A percentile compares a stretch with the other conserved stretches of the same genome.
Conservation (phyloP, 2,113 vertebrate genomes). For the Recurvirostra avosetta region DNA sequence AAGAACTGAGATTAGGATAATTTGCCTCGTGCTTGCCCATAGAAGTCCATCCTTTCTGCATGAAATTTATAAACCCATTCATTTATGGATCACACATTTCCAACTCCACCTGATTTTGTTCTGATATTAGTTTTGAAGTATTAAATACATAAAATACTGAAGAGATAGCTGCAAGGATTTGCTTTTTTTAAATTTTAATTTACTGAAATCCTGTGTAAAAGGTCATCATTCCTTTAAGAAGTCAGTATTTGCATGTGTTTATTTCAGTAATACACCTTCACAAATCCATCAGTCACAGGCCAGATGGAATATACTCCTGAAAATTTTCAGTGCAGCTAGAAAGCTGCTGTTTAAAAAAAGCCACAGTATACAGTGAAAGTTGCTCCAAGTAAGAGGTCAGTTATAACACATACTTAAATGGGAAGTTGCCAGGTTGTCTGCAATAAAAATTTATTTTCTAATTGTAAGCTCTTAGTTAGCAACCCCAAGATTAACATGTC, state of each 20-base stretch:
- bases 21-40: background rate
- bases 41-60: background rate
- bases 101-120: background rate
- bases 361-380: background rate
- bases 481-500: background rate
- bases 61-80: background rate
- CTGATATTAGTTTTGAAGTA: slow-evolving; percentile 27
- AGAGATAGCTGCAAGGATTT: background rate
- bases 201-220: slow-evolving; percentile 4
- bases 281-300: background rate
- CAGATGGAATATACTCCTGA: background rate
- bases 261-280: background rate
- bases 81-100: background rate
- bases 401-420: background rate
- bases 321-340: background rate
- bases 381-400: background rate
- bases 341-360: background rate
- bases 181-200: background rate
- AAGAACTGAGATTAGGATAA: background rate
- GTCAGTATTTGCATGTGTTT: background rate
- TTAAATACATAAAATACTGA: background rate
- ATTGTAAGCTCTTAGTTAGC: background rate
- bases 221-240: background rate
- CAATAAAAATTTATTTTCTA: background rate
- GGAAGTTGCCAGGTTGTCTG: background rate